A percentile compares a stretch with the other conserved stretches of the same genome.
Conservation (phyloP, 2,113 vertebrate species). For the Lates calcarifer region DNA sequence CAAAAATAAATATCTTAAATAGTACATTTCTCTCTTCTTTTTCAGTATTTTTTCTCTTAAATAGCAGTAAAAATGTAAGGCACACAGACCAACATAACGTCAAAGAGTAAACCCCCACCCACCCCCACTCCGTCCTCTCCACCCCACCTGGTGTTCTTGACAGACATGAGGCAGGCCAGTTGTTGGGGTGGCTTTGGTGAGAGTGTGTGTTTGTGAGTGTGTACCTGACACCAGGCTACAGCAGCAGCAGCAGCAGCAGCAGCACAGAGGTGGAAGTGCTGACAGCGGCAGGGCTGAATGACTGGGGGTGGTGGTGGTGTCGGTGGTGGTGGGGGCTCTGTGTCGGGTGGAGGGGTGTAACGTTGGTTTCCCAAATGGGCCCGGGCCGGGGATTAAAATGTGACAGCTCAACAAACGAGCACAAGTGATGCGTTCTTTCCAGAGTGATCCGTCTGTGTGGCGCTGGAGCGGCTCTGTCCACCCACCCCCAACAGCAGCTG, state of each 20-base stretch:
- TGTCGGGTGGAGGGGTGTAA: conserved; percentile 77
- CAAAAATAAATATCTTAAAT: conserved; percentile 99
- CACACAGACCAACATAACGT: conserved; percentile 91
- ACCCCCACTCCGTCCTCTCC: conserved; percentile 77
- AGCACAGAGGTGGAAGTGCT: conserved; percentile 95
- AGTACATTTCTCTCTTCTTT: conserved; percentile 76
- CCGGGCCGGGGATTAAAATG: conserved; percentile 93
- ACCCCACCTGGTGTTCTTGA: conserved; percentile 62
- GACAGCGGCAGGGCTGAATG: conserved; percentile 86
- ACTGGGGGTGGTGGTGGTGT: background rate
- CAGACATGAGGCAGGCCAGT: conserved; percentile 70
- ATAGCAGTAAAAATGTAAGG: conserved; percentile 98
- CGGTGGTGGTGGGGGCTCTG: conserved; percentile 13
- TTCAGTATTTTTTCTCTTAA: conserved; percentile 84
- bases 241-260: too few species aligned
- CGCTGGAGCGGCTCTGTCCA: conserved; percentile 86
- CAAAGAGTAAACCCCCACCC: conserved; percentile 85
- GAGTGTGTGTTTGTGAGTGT: conserved; percentile 70
- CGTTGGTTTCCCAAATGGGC: conserved; percentile 91
- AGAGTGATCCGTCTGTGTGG: conserved; percentile 92
- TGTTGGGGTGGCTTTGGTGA: conserved; percentile 64
- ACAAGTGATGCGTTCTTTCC: conserved; percentile 96
- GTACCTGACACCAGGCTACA: conserved; percentile 69
- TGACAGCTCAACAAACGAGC: conserved; percentile 97
- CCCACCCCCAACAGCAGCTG: conserved; percentile 73